Conservation (phyloP, 2,113 vertebrate genomes). For the Mustela nigripes region DNA sequence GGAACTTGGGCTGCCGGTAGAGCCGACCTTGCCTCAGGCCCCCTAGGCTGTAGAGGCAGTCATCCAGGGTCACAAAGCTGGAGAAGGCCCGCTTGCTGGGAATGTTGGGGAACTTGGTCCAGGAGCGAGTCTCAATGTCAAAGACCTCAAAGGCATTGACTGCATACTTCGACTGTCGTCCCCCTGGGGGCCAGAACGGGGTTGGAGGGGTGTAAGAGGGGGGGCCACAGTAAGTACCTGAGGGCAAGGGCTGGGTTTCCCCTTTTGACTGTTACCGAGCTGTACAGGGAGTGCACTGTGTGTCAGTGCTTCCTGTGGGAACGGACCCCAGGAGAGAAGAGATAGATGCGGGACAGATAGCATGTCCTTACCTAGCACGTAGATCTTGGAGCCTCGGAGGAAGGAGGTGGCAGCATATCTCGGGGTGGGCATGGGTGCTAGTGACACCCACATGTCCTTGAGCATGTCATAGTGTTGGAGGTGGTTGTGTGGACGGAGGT, state of each 20-base stretch:
- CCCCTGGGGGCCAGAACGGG: conserved; percentile 87
- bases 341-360: not conserved
- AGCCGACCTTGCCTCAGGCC: conserved; percentile 95
- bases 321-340: not conserved
- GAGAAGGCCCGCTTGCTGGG: conserved; percentile 97
- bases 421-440: conserved; percentile 96
- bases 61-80: conserved; percentile 92
- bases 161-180: conserved; percentile 95
- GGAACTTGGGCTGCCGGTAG: conserved; percentile 97
- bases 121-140: conserved; percentile 93
- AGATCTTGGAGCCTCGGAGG: conserved; percentile 95
- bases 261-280: not conserved
- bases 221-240: not conserved
- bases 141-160: conserved; percentile 96
- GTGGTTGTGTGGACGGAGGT: conserved; percentile 94
- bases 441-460: conserved; percentile 97
- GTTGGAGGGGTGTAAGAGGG: not conserved
- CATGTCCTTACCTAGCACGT: conserved; percentile 91
- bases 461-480: conserved; percentile 97
- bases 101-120: conserved; percentile 94
- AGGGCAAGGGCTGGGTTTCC: not conserved
- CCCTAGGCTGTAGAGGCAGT: conserved; percentile 94
- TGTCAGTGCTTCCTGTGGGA: not conserved
- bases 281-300: not conserved
- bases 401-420: conserved; percentile 94